phyloP scores from a whole-genome alignment of 2,113 vertebrate species.

The Hepsetus odoe region DNA sequence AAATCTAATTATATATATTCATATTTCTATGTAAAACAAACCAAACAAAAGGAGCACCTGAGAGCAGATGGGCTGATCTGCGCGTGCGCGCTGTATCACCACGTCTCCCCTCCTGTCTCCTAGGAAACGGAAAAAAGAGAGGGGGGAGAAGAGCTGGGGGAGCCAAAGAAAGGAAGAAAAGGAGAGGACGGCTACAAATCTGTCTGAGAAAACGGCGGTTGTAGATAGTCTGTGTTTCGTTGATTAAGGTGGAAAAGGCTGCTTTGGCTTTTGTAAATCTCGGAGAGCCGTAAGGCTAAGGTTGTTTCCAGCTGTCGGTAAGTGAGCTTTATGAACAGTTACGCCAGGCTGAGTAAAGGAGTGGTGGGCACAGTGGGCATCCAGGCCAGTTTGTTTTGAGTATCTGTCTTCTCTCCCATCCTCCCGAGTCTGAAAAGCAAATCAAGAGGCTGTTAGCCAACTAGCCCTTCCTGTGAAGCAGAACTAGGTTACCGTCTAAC shows the following conservation, averaged over 20 bases:
- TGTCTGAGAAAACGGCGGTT: neutral
- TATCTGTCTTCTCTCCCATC: neutral
- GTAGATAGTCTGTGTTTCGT: neutral
- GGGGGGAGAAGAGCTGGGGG: constrained; percentile 54
- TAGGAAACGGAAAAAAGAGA: constrained; percentile 63
- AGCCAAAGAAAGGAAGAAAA: constrained; percentile 47
- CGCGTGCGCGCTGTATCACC: constrained; percentile 78
- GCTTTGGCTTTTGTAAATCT: neutral
- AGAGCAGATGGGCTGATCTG: constrained; percentile 42
- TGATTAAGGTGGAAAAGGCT: too few species aligned
- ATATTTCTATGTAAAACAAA: neutral
- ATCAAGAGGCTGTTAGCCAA: neutral
- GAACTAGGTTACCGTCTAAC: neutral
- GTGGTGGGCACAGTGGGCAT: constrained; percentile 28
- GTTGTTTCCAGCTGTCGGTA: constrained; percentile 13
- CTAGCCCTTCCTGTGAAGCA: neutral
- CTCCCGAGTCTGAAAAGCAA: neutral
- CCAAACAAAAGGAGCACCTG: neutral
- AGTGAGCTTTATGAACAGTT: neutral
- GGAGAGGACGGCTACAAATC: neutral
- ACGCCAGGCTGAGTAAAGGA: neutral
- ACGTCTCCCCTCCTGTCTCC: constrained; percentile 70
- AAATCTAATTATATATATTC: neutral
- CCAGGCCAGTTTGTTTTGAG: neutral
- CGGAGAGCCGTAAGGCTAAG: constrained; percentile 2